Base-by-base conservation (phyloP, 2,113 vertebrate genomes). In the Heterochromis multidens region DNA sequence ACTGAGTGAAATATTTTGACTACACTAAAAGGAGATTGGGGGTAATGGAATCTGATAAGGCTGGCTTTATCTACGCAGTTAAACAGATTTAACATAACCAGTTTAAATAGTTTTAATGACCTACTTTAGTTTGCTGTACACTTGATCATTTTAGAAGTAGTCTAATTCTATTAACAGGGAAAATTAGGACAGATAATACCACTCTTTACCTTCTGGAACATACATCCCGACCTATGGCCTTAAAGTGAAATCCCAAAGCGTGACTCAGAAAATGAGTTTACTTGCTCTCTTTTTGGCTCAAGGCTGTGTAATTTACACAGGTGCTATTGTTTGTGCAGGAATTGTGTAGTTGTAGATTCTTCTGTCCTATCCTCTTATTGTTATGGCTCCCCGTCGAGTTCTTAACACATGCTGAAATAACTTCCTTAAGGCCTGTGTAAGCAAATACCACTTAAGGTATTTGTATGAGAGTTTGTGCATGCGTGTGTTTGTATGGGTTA, bases 361-460 rank as follows among this genome's bases (percentile, higher is more conserved):
- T 91, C 87, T 77, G 88, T 91, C 61, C 80, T 84, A 67, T 90
- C 84, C 90, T 85, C 88, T 86, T 87, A 89, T 91, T 95, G 90
- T 92, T 91, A 87, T 89, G 93, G 82, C 91, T 93, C 83, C 89
- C 90, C 49, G 5, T 63, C 3, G 59, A 77, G 81, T 84, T 87
- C 88, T 91, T 87, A 85, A 88, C 70, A 87, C 84, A 86, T 33
- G 86, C 86, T 85, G 80, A 85, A 93, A 93, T 86, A 93, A 92
- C 93, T 90, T 91, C 89, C 87, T 87, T 87, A 92, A 94, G 90
- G 92, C 89, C 89, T 85, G 60, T 82, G 86, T 93, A 90, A 91
- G 90, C 93, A 93, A 93, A 94, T 84, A 85, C 81, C 91, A 91
- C 88, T 89, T 83, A 77, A 86, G 79, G 86, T 89, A 80, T 90